phyloP scores from a whole-genome alignment of 2,888 invertebrate genomes.

The Pteria penguin region DNA sequence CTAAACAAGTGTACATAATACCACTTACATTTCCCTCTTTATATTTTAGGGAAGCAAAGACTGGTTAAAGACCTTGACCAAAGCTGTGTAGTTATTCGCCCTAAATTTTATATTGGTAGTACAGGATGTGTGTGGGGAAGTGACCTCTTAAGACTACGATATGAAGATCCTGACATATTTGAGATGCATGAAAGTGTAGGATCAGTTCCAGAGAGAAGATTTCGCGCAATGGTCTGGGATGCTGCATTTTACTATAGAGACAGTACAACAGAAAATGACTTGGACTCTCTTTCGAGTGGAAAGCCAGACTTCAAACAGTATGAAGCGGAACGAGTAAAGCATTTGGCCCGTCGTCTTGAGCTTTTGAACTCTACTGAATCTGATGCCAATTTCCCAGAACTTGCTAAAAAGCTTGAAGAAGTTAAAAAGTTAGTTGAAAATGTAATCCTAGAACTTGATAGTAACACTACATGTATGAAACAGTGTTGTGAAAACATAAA shows the following conservation, averaged over 20 bases:
- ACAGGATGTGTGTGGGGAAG: conserved; percentile 2
- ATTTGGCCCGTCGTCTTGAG: background rate
- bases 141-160: background rate
- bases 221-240: background rate
- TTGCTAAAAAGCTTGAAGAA: no score
- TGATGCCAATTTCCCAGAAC: background rate
- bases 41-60: no score
- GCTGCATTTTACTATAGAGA: background rate
- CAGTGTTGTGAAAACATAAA: background rate
- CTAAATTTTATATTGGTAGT: background rate
- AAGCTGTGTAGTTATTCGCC: no score
- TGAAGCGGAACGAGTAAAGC: background rate
- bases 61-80: no score
- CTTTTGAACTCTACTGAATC: background rate
- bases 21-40: no score
- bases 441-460: no score
- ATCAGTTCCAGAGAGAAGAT: background rate
- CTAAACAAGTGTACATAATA: no score
- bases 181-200: background rate
- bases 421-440: no score
- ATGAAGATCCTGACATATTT: background rate
- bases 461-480: no score
- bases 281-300: background rate
- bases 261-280: background rate
- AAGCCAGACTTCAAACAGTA: background rate